These are phyloP conservation scores for Apotomis capreana DNA, from an alignment of 2,888 invertebrate species.

Conservation along the genomic window DNA sequence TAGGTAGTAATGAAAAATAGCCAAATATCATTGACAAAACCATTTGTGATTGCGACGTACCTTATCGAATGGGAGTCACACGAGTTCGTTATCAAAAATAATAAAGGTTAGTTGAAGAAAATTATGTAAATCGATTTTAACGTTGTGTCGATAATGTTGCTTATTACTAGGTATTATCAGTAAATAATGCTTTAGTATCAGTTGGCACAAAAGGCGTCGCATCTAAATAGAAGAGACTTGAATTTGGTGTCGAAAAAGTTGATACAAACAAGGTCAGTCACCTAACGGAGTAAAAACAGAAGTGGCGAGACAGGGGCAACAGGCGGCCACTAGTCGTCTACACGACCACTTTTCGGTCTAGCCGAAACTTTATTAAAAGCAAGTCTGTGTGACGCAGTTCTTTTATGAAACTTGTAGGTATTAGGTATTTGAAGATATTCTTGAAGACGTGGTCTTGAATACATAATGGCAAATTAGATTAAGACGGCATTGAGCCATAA, in stretches of 20 bases:
- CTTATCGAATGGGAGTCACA: too few species aligned
- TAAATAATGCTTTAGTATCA: neutral
- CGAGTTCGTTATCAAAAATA: too few species aligned
- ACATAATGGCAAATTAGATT: neutral
- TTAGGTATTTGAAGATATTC: neutral
- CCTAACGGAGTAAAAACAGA: conserved; percentile 35
- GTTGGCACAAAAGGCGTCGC: neutral
- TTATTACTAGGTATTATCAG: neutral
- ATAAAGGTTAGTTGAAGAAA: too few species aligned
- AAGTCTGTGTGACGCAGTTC: conserved; percentile 1
- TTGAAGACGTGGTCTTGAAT: neutral
- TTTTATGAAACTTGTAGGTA: neutral
- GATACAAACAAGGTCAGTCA: conserved; percentile 34
- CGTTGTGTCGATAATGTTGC: too few species aligned
- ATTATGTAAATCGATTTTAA: too few species aligned
- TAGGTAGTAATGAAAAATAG: too few species aligned
- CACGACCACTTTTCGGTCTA: conserved; percentile 17
- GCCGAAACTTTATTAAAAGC: conserved; percentile 17
- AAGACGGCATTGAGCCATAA: neutral
- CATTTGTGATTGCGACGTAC: too few species aligned
- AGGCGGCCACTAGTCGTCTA: conserved; percentile 22
- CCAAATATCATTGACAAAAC: too few species aligned
- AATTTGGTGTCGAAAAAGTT: conserved; percentile 18
- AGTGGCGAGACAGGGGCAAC: conserved; percentile 26
- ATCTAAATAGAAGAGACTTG: neutral